Conservation (phyloP, 2,888 invertebrate genomes). For the Dysmachus trigonus region DNA sequence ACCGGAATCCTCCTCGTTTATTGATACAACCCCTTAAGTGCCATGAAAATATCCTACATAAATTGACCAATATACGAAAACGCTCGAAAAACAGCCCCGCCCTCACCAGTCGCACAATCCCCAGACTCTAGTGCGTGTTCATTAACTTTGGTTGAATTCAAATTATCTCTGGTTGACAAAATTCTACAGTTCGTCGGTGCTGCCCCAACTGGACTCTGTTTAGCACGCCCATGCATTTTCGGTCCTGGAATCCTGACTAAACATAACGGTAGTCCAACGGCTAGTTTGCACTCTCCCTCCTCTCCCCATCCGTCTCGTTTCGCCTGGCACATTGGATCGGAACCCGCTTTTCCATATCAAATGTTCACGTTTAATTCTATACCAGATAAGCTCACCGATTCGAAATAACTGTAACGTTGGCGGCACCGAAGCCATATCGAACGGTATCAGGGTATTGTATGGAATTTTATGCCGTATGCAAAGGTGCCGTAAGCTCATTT, state of each 20-base stretch:
- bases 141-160: conserved; percentile 3
- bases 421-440: neutral
- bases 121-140: neutral
- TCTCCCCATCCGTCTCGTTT: neutral
- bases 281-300: neutral
- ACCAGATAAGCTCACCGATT: neutral
- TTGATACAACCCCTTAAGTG: neutral
- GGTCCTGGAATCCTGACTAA: neutral
- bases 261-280: neutral
- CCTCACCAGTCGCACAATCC: neutral
- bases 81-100: neutral
- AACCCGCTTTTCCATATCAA: neutral
- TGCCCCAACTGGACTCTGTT: neutral
- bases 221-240: neutral
- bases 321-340: neutral
- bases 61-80: neutral
- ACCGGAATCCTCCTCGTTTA: neutral
- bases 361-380: neutral
- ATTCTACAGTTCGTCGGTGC: neutral
- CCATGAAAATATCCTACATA: neutral
- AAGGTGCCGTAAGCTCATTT: neutral
- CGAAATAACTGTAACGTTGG: neutral
- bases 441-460: neutral
- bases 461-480: neutral
- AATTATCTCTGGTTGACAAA: conserved; percentile 8